A percentile compares a stretch with the other conserved stretches of the same genome.
Conservation (phyloP, 2,888 invertebrate species). For the Emmelina monodactyla region DNA sequence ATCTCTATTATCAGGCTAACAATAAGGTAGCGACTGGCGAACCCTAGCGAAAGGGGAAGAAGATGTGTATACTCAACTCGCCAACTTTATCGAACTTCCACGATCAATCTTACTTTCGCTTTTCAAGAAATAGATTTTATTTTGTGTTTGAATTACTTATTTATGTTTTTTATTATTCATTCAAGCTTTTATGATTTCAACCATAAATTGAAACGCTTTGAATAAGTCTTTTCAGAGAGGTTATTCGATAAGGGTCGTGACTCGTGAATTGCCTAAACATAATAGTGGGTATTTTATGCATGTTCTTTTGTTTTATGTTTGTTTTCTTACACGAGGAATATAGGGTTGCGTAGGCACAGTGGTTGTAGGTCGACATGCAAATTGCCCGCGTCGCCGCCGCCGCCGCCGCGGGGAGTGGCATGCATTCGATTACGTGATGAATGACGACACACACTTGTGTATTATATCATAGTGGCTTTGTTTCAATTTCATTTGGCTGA, state of each 20-base stretch:
- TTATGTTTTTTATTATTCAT: not conserved
- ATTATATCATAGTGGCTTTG: not conserved
- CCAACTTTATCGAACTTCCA: slow-evolving; percentile 39
- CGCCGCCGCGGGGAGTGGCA: slow-evolving; percentile 19
- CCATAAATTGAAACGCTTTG: too few relatives aligned
- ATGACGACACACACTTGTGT: too few relatives aligned
- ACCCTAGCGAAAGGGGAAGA: slow-evolving; percentile 15
- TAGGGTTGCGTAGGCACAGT: slow-evolving; percentile 16
- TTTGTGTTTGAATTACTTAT: slow-evolving; percentile 10
- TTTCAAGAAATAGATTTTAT: slow-evolving; percentile 43
- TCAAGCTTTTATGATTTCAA: not conserved
- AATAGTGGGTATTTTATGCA: not conserved
- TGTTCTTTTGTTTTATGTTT: not conserved
- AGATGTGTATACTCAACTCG: slow-evolving; percentile 17
- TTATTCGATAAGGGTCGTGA: too few relatives aligned
- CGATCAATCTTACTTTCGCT: slow-evolving; percentile 56
- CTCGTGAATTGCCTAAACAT: too few relatives aligned
- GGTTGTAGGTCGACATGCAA: slow-evolving; percentile 21
- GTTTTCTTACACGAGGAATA: slow-evolving; percentile 19
- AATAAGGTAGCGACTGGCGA: too few relatives aligned
- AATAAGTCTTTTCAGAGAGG: too few relatives aligned
- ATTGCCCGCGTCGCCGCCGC: slow-evolving; percentile 20
- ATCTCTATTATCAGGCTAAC: too few relatives aligned
- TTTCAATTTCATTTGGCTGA: slow-evolving; percentile 1
- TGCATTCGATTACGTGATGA: slow-evolving; percentile 30